Evolutionary conservation across 2,113 vertebrate genomes (phyloP), one percentile per base, ranked within the genome.

Genomic region (Tychaedon coryphoeus): DNA sequence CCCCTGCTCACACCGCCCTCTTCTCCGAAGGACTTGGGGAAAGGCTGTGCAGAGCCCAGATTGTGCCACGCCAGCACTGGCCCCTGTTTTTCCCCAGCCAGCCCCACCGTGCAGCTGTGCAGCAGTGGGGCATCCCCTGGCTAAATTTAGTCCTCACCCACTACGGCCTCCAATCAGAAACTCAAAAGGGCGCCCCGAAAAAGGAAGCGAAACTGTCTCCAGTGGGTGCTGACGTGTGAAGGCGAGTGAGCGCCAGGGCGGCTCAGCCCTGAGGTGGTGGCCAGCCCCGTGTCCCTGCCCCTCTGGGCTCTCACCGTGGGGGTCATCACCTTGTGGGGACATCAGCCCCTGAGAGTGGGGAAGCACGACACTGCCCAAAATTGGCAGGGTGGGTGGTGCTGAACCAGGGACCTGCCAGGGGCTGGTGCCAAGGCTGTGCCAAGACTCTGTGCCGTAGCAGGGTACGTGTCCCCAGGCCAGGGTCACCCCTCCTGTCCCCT

Each of bases 1-100:
- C 6, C 13, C 19, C 4, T 0, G 0, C n/a, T 65, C 69, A 36
- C 1, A 0, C 1, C 29, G 8, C 40, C 1, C 0, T 28, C 25
- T 43, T 34, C 61, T 42, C 74, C 1, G 2, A 16, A 47, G 66
- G 53, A 23, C 28, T 6, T 14, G 43, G 51, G 40, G 73, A 60
- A 34, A 51, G 51, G 53, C 53, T 24, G 14, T n/a, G 71, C 66
- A 43, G 74, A 82, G 58, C 60, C 45, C 76, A n/a, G 76, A 22
- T 18, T 53, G 84, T 76, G 92, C 87, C 95, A 91, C 84, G 12
- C 40, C 87, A 94, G 72, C 92, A 8, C 48, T 29, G 10, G 5
- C 34, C 34, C 42, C 24, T 14, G 42, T 42, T 3, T 26, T 24
- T 56, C 66, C 86, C 54, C 74, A 66, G 33, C 47, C 69, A 9